Conservation (phyloP, 2,888 invertebrate genomes). For the Drosophila prostipennis region DNA sequence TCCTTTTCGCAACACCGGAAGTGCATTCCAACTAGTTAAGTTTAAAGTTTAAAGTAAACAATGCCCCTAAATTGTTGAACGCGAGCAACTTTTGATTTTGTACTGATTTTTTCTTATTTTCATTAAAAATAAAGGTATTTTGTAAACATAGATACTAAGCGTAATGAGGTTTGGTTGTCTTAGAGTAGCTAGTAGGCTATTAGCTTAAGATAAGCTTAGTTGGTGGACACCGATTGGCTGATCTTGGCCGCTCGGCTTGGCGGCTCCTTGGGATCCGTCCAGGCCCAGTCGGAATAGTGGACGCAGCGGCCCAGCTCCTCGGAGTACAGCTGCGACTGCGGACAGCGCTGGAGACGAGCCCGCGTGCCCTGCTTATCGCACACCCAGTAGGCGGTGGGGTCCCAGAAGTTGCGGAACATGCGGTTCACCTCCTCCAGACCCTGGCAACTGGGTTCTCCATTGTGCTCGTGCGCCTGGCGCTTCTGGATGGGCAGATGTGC, state of each 20-base stretch:
- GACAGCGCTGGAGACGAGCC: slow-evolving; percentile 72
- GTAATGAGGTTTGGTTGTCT: slow-evolving; percentile 41
- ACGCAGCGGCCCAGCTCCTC: slow-evolving; percentile 76
- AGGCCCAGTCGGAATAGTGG: slow-evolving; percentile 78
- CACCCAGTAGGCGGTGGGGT: slow-evolving; percentile 81
- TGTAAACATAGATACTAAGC: slow-evolving; percentile 55
- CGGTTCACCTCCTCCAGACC: slow-evolving; percentile 77
- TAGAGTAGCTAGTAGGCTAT: slow-evolving; percentile 13
- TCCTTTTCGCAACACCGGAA: slow-evolving; percentile 5
- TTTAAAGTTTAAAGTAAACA: slow-evolving; percentile 39
- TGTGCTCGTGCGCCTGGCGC: slow-evolving; percentile 67
- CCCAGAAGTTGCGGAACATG: slow-evolving; percentile 82
- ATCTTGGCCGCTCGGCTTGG: slow-evolving; percentile 78
- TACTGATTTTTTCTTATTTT: slow-evolving; percentile 56
- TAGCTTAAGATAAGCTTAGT: slow-evolving; percentile 33
- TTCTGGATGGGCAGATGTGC: slow-evolving; percentile 70
- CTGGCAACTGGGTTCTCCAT: slow-evolving; percentile 81
- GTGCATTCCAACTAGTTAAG: slow-evolving; percentile 33
- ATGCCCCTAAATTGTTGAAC: slow-evolving; percentile 55
- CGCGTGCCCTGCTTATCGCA: slow-evolving; percentile 73
- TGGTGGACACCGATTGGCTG: slow-evolving; percentile 23
- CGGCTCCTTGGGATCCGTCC: slow-evolving; percentile 80
- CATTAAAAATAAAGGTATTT: slow-evolving; percentile 64
- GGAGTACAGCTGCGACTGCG: slow-evolving; percentile 71
- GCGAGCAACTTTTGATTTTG: slow-evolving; percentile 51